Percentiles rank a stretch among this genome's conserved stretches.
Conservation (phyloP, 2,113 vertebrate genomes). For the Bubo bubo region DNA sequence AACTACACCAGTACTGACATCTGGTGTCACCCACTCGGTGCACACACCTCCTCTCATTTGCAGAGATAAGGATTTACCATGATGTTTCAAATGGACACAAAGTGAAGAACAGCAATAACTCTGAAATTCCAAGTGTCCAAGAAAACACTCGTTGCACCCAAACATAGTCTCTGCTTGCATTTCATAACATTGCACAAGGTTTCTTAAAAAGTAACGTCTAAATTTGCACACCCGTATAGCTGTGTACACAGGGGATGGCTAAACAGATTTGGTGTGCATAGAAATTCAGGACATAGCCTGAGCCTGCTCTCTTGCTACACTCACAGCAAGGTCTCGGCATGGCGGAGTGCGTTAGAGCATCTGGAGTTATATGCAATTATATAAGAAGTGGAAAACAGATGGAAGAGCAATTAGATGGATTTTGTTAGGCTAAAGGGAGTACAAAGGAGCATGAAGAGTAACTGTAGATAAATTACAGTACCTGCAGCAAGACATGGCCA, state of each 20-base stretch:
- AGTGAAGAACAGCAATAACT: neutral
- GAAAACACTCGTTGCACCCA: neutral
- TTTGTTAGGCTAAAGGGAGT: neutral
- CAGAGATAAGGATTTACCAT: fast-evolving
- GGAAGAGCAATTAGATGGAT: neutral
- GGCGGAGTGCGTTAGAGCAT: neutral
- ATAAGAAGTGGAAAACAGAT: neutral
- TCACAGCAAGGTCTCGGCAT: neutral
- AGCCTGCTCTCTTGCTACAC: neutral
- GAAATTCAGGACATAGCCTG: neutral
- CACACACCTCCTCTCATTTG: neutral
- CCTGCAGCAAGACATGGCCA: neutral
- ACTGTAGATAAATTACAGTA: neutral
- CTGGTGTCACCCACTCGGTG: neutral
- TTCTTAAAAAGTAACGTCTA: neutral
- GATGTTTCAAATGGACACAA: neutral
- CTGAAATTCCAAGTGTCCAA: neutral
- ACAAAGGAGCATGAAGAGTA: neutral
- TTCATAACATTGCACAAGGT: neutral
- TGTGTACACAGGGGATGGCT: neutral
- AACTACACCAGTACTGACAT: fast-evolving
- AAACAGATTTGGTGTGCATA: neutral
- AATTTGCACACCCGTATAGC: neutral
- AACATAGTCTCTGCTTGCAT: neutral
- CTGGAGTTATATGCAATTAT: neutral